Evolutionary conservation across 1,140 invertebrate species (phyloP), one percentile per base, ranked within the genome.

Genomic region (Ceratosolen solmsi): DNA sequence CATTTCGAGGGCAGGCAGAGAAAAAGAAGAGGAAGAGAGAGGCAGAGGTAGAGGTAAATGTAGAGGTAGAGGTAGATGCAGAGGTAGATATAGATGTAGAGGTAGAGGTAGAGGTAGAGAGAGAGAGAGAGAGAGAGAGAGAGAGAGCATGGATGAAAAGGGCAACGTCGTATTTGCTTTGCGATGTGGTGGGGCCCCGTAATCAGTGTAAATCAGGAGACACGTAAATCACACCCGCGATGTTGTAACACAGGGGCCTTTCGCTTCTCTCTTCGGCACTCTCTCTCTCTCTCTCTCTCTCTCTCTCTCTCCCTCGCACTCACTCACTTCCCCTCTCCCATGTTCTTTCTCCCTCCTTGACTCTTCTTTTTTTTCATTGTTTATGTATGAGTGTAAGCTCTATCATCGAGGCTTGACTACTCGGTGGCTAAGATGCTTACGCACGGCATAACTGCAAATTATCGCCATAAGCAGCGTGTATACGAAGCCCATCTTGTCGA

Each of bases 191-290:
- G 86, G 86, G 88, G 84, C 87, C 70, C 89, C 87, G 89, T 91
- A 91, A 91, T 92, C 90, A 92, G 90, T 89, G 90, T 92, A 91
- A 91, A 92, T 91, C 90, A 91, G 90, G 87, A 88, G 88, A 90
- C 89, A 86, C 90, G 90, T 92, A 92, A 92, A 92, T 92, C 90
- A 91, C 89, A 89, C 87, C 84, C 86, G 86, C 86, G 86, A 86
- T 88, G 68, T 49, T n/a, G 38, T 80, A 63, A 73, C 68, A 49
- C 38, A 73, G 68, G n/a, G 71, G 30, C 49, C 27, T 27, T 22
- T 27, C 25, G 22, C 41, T 68, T 17, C 41, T 25, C 36, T n/a
- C 36, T 25, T 36, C 7, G 33, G 3, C 8, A n/a, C 36, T 25
- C 22, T 30, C 38, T n/a, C 25, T 51, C 63, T 54, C 17, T 54